These are phyloP conservation scores for Perithous albicinctus DNA, from an alignment of 2,888 invertebrate species.

Conservation along the genomic window DNA sequence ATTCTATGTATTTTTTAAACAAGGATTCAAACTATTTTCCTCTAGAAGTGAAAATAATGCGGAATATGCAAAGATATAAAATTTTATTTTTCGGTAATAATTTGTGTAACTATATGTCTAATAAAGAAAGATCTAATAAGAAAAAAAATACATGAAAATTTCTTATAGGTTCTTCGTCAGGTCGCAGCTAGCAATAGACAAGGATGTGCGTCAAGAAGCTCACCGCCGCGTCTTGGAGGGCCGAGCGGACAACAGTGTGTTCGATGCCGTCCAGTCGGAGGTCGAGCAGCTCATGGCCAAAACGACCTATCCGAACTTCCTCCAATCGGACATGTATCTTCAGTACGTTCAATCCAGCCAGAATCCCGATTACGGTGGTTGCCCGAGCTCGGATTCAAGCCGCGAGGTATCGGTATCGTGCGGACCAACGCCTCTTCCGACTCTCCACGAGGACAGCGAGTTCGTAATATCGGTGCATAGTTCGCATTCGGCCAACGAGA, in stretches of 20 bases:
- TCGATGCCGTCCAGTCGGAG: slow-evolving; percentile 93
- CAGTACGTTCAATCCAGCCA: slow-evolving; percentile 91
- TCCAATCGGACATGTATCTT: slow-evolving; percentile 96
- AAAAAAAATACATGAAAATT: slow-evolving; percentile 16
- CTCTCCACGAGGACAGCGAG: slow-evolving; percentile 95
- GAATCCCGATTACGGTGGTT: slow-evolving; percentile 82
- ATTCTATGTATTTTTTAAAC: too few species aligned
- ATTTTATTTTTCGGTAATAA: too few species aligned
- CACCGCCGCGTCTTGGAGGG: slow-evolving; percentile 90
- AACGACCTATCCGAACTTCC: slow-evolving; percentile 96
- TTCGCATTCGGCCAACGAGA: slow-evolving; percentile 79
- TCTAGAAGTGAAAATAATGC: too few species aligned
- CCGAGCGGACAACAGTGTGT: slow-evolving; percentile 91
- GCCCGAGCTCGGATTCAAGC: slow-evolving; percentile 81
- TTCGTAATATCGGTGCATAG: slow-evolving; percentile 84
- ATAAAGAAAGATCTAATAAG: not conserved
- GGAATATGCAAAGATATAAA: too few species aligned
- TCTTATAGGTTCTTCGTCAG: slow-evolving; percentile 90
- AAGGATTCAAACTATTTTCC: too few species aligned
- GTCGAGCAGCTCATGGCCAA: slow-evolving; percentile 94
- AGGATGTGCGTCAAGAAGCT: slow-evolving; percentile 92
- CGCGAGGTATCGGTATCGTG: slow-evolving; percentile 85
- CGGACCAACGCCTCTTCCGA: slow-evolving; percentile 89
- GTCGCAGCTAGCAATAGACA: slow-evolving; percentile 92
- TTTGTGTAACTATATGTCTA: not conserved